phyloP scores from a whole-genome alignment of 2,888 invertebrate genomes.

The Athalia circularis region DNA sequence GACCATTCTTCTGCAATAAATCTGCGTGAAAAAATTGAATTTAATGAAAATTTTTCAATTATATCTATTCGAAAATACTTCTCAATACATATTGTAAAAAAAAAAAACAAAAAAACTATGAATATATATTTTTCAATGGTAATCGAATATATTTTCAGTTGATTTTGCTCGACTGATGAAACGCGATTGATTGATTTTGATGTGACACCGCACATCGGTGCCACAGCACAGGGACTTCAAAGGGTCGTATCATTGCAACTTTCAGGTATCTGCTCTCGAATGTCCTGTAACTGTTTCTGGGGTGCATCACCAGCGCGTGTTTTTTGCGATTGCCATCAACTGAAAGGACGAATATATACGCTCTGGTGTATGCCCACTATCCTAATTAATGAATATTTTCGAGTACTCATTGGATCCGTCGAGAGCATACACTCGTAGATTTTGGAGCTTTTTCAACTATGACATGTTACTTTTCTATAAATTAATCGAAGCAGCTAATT shows the following conservation, averaged over 20 bases:
- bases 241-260: background rate
- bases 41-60: background rate
- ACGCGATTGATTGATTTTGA: background rate
- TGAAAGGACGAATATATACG: background rate
- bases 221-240: slow-evolving; percentile 13
- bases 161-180: slow-evolving; percentile 18
- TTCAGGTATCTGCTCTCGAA: background rate
- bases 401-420: background rate
- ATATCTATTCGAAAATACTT: background rate
- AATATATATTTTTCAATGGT: background rate
- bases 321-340: background rate
- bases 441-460: background rate
- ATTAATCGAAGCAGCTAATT: slow-evolving; percentile 3
- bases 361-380: background rate
- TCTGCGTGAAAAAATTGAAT: slow-evolving; percentile 75
- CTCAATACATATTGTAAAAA: no score
- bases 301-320: background rate
- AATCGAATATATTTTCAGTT: no score
- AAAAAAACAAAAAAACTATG: background rate
- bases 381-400: slow-evolving; percentile 31
- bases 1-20: slow-evolving; percentile 96
- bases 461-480: slow-evolving; percentile 16
- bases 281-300: background rate
- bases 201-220: background rate
- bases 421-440: background rate